Evolutionary conservation across 1,140 invertebrate species (phyloP).

Genomic region (Ceratoteleas bidentatus): DNA sequence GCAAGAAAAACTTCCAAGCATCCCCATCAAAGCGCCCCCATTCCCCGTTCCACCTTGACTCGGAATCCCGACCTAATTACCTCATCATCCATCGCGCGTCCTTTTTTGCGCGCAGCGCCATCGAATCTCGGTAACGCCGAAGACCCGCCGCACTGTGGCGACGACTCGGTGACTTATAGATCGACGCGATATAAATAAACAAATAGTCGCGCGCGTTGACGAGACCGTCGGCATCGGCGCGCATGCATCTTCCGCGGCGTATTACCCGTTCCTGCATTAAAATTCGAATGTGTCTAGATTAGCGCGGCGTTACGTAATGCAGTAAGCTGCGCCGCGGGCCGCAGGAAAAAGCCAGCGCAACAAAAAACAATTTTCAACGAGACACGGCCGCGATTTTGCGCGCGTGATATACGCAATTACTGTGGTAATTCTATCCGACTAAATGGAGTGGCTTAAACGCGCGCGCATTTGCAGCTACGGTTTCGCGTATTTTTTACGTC

Average conservation of each 20-base stretch:
- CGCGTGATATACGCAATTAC: slow-evolving; percentile 60
- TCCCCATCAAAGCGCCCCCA: no score
- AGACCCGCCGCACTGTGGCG: slow-evolving; percentile 7
- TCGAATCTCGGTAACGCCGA: background rate
- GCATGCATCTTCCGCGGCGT: slow-evolving; percentile 1
- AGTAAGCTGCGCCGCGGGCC: slow-evolving; percentile 16
- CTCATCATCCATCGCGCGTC: no score
- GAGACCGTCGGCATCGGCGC: slow-evolving; percentile 10
- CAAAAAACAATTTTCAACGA: slow-evolving; percentile 54
- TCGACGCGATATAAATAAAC: slow-evolving; percentile 6
- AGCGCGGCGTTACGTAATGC: slow-evolving; percentile 33
- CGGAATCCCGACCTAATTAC: no score
- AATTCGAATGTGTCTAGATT: slow-evolving; percentile 56
- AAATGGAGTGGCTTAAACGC: slow-evolving; percentile 66
- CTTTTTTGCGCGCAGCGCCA: background rate
- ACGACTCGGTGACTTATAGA: slow-evolving; percentile 3
- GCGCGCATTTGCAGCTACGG: slow-evolving; percentile 61
- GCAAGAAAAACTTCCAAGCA: no score
- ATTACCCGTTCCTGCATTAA: slow-evolving; percentile 32
- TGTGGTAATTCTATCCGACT: slow-evolving; percentile 62
- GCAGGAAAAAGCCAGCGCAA: slow-evolving; percentile 23
- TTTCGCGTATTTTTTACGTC: slow-evolving; percentile 64
- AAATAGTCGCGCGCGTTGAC: slow-evolving; percentile 14
- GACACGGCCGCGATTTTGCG: slow-evolving; percentile 38
- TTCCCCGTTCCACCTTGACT: no score